Evolutionary conservation across 2,888 invertebrate genomes (phyloP).

Genomic region (Papilio gigon): DNA sequence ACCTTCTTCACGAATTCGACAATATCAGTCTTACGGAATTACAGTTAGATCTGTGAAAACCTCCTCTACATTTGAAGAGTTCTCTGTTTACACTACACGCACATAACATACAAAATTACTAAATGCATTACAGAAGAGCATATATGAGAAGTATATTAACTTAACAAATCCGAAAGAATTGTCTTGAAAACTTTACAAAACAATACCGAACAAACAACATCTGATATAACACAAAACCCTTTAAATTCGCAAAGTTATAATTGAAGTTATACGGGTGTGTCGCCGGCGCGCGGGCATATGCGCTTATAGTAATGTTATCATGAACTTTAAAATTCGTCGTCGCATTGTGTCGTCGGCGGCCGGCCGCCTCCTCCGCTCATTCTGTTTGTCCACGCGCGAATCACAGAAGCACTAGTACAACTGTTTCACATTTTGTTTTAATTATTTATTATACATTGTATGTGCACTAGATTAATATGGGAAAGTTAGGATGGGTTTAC

Average conservation of each 20-base stretch:
- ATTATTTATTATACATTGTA: neutral
- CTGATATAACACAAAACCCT: slow-evolving; percentile 22
- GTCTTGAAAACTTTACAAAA: neutral
- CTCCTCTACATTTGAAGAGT: no score
- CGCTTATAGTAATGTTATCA: slow-evolving; percentile 36
- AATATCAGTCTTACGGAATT: no score
- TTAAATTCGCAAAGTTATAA: slow-evolving; percentile 35
- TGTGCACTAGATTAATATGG: no score
- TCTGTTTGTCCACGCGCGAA: slow-evolving; percentile 37
- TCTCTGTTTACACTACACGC: no score
- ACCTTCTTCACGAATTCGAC: no score
- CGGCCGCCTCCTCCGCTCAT: no score
- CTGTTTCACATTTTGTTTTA: neutral
- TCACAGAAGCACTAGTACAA: neutral
- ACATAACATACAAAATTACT: no score
- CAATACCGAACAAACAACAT: slow-evolving; percentile 2
- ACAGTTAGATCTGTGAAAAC: no score
- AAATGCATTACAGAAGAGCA: no score
- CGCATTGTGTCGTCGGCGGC: slow-evolving; percentile 43
- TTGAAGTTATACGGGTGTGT: slow-evolving; percentile 29
- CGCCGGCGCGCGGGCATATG: neutral
- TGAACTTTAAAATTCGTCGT: slow-evolving; percentile 39
- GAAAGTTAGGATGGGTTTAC: no score
- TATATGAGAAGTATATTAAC: no score
- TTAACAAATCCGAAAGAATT: neutral